Conservation (phyloP, 2,113 vertebrate genomes). For the Aspiorhynchus laticeps region DNA sequence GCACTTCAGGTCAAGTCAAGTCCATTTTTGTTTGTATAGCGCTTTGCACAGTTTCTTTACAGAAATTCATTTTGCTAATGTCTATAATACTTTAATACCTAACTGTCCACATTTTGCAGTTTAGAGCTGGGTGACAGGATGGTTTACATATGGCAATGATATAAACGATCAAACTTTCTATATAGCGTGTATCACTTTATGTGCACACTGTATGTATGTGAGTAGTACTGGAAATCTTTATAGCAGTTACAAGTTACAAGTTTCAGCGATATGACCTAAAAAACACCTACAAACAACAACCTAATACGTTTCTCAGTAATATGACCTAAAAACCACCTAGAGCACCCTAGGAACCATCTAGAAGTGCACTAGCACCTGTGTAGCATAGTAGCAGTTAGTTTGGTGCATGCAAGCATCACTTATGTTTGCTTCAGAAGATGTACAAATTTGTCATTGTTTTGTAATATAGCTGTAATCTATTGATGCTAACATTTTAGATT, state of each 20-base stretch:
- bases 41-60: background rate
- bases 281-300: background rate
- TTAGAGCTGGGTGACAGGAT: background rate
- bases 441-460: background rate
- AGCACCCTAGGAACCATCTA: background rate
- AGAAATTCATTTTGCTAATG: background rate
- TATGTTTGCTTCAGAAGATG: background rate
- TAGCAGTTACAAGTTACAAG: background rate
- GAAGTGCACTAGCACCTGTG: background rate
- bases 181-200: background rate
- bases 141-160: background rate
- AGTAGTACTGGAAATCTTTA: background rate
- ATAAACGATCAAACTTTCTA: background rate
- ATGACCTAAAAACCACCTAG: background rate
- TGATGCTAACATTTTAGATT: conserved; percentile 9
- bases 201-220: background rate
- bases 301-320: background rate
- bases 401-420: background rate
- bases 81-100: background rate
- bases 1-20: background rate
- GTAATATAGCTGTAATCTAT: background rate
- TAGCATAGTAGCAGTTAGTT: background rate
- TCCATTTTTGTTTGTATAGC: background rate
- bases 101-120: background rate
- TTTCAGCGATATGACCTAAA: background rate